A percentile compares a stretch with the other conserved stretches of the same genome.
Conservation (phyloP, 2,113 vertebrate species). For the Melanerpes formicivorus region DNA sequence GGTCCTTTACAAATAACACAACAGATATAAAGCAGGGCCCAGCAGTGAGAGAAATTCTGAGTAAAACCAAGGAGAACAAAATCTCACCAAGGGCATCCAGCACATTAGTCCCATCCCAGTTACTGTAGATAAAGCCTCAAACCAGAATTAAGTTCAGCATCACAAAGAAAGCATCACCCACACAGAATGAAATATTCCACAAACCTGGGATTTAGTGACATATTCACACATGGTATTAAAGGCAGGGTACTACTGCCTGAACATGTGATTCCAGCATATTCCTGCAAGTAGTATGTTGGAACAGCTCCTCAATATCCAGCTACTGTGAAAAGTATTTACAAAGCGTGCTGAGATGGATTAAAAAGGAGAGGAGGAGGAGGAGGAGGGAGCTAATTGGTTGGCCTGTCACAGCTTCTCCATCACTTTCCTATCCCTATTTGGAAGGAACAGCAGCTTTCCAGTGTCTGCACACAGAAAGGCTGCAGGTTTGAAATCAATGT, state of each 20-base stretch:
- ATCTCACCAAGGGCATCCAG: not conserved
- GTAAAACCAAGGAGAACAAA: not conserved
- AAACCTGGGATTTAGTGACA: not conserved
- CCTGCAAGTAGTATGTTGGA: not conserved
- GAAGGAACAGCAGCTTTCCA: not conserved
- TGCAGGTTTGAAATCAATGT: not conserved
- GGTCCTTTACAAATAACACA: not conserved
- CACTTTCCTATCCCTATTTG: slow-evolving; percentile 6
- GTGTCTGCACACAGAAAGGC: not conserved
- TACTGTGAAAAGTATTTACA: not conserved
- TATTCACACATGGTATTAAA: not conserved
- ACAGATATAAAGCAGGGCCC: not conserved
- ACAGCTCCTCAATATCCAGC: not conserved
- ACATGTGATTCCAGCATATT: not conserved
- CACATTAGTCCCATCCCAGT: not conserved
- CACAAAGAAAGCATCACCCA: not conserved
- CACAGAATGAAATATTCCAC: not conserved
- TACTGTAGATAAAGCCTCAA: not conserved
- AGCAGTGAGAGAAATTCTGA: not conserved
- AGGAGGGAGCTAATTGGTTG: not conserved
- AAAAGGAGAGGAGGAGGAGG: not conserved
- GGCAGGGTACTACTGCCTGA: not conserved
- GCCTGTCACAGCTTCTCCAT: not conserved
- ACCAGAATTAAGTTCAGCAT: not conserved
- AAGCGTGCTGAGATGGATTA: not conserved